Evolutionary conservation across 2,113 vertebrate species (phyloP).

Genomic region (Petrocephalus zakoni): DNA sequence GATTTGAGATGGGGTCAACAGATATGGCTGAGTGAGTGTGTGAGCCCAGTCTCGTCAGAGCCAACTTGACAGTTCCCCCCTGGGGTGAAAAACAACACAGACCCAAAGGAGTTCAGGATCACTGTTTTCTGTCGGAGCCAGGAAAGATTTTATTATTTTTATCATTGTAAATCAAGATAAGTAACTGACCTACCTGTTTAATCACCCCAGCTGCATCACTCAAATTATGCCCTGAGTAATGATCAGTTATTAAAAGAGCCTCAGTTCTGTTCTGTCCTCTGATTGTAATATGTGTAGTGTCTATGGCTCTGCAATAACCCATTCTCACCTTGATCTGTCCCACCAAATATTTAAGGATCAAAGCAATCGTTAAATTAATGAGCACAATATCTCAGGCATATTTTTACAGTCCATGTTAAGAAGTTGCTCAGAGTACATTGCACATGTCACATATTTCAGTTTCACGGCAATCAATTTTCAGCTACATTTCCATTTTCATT

Average conservation of each 20-base stretch:
- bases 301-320: neutral
- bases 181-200: neutral
- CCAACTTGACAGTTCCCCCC: neutral
- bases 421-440: neutral
- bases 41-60: neutral
- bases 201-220: neutral
- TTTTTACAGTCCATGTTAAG: slow-evolving; percentile 24
- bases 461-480: neutral
- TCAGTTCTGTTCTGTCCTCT: neutral
- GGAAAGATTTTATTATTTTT: neutral
- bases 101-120: too few relatives aligned
- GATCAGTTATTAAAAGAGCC: neutral
- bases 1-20: neutral
- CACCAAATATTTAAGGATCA: neutral
- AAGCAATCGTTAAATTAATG: slow-evolving; percentile 26
- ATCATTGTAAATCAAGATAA: neutral
- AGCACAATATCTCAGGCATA: slow-evolving; percentile 23
- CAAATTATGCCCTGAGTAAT: neutral
- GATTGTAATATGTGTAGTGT: neutral
- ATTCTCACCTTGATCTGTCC: neutral
- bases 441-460: neutral
- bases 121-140: neutral
- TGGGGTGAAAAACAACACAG: neutral
- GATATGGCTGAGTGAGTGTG: neutral
- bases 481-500: neutral